Evolutionary conservation across 2,797 vertebrate genomes (phyloP).

Genomic region (Coracias cyanogaster): DNA sequence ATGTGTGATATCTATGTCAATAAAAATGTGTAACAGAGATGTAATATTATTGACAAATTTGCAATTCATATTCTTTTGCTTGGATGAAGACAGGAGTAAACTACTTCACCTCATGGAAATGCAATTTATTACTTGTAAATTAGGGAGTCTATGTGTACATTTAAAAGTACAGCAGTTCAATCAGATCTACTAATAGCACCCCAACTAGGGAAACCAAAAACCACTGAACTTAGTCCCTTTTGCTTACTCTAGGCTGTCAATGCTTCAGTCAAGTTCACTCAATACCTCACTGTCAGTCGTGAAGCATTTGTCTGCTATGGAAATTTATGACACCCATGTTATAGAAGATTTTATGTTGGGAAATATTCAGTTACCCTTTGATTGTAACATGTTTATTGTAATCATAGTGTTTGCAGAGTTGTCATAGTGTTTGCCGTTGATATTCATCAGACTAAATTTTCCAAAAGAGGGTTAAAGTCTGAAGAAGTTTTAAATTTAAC

Average conservation of each 20-base stretch:
- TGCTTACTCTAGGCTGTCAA: background rate
- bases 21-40: background rate
- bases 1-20: background rate
- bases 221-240: background rate
- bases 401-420: background rate
- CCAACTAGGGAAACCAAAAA: background rate
- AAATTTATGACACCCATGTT: background rate
- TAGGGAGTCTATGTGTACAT: background rate
- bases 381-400: background rate
- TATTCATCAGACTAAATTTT: background rate
- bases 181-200: background rate
- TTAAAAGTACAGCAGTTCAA: background rate
- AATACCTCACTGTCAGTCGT: background rate
- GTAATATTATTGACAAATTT: background rate
- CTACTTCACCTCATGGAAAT: background rate
- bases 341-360: background rate
- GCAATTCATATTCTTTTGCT: background rate
- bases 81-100: background rate
- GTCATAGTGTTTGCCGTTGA: background rate
- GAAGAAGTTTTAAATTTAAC: background rate
- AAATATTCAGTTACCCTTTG: background rate
- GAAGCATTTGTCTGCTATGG: background rate
- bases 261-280: background rate
- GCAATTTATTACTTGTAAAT: background rate
- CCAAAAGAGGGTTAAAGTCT: background rate